Evolutionary conservation across 1,140 invertebrate genomes (phyloP).

Genomic region (Oryzaephilus surinamensis): DNA sequence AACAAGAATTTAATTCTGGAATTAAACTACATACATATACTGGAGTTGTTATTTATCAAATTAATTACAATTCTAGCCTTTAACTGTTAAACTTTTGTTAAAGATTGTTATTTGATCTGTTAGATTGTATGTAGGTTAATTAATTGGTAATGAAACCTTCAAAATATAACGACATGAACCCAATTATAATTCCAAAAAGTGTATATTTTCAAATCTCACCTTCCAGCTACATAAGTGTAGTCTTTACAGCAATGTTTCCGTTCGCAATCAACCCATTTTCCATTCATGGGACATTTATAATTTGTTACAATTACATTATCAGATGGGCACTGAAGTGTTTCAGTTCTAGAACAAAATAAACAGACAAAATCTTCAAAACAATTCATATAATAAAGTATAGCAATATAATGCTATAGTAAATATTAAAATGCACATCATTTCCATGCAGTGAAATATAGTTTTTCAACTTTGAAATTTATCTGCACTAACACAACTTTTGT

Average conservation of each 20-base stretch:
- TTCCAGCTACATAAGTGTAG: slow-evolving; percentile 42
- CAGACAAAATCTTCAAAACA: no score
- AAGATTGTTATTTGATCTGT: no score
- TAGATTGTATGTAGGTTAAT: no score
- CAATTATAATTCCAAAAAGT: not conserved
- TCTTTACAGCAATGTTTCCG: slow-evolving; percentile 44
- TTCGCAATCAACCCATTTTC: slow-evolving; percentile 43
- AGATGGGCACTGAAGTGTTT: slow-evolving; percentile 41
- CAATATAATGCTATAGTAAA: no score
- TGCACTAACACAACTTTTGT: not conserved
- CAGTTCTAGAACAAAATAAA: slow-evolving; percentile 28
- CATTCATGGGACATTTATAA: slow-evolving; percentile 42
- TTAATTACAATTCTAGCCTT: not conserved
- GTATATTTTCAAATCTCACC: slow-evolving; percentile 19
- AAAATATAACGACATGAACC: no score
- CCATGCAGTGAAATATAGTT: no score
- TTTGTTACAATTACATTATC: slow-evolving; percentile 42
- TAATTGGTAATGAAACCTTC: no score
- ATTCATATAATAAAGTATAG: no score
- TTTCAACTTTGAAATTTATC: not conserved
- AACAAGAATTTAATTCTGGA: no score
- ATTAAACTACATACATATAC: no score
- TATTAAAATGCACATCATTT: no score
- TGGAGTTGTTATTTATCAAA: not conserved
- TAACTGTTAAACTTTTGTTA: no score